Percentiles rank a stretch among this genome's conserved stretches.
phyloP scores from a whole-genome alignment of 2,113 vertebrate genomes.

The Pteruthius melanotis region DNA sequence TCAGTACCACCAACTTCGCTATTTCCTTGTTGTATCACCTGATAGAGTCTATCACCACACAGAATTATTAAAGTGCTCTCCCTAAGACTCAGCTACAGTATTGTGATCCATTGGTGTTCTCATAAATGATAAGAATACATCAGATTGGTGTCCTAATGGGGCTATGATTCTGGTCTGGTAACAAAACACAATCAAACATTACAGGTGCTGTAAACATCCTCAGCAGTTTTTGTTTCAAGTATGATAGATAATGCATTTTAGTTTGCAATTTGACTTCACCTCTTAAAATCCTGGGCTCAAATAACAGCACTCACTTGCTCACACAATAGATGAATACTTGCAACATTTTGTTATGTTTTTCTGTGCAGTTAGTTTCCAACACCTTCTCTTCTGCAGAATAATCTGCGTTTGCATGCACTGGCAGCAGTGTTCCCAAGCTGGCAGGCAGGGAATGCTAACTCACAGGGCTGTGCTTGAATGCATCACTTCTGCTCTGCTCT shows the following conservation, averaged over 20 bases:
- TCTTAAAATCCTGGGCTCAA: background rate
- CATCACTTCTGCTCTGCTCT: slow-evolving; percentile 43
- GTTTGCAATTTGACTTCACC: background rate
- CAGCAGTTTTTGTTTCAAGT: background rate
- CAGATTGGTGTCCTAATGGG: background rate
- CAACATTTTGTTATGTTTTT: background rate
- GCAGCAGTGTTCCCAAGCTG: slow-evolving; percentile 11
- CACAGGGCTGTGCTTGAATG: slow-evolving; percentile 44
- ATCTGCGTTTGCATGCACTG: background rate
- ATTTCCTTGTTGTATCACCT: background rate
- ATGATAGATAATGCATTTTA: background rate
- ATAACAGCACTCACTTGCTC: background rate
- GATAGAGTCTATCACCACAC: background rate
- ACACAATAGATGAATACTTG: background rate
- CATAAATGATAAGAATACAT: background rate
- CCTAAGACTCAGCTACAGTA: background rate
- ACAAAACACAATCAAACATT: background rate
- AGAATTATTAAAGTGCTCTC: background rate
- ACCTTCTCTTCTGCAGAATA: background rate
- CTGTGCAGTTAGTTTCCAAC: background rate
- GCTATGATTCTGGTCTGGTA: background rate
- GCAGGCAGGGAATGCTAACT: slow-evolving; percentile 24
- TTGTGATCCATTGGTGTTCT: background rate
- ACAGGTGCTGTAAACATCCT: background rate
- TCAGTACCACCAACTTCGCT: background rate